These are phyloP conservation scores for Phasianus colchicus DNA, from an alignment of 2,113 vertebrate genomes.

Conservation along the genomic window DNA sequence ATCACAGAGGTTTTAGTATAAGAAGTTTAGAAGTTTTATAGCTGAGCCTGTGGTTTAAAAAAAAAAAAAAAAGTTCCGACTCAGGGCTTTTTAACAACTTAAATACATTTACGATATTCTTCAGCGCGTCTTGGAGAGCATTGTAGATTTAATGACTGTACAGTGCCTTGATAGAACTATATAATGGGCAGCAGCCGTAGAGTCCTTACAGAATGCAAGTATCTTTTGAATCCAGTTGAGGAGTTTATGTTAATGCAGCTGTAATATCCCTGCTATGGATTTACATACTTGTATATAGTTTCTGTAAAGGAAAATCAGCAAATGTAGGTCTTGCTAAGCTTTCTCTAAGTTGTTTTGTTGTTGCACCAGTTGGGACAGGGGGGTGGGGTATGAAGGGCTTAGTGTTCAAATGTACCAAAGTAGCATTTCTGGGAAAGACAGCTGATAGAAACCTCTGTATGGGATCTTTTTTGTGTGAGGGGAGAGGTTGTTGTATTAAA, in stretches of 20 bases:
- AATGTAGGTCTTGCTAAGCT: conserved; percentile 34
- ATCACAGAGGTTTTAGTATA: conserved; percentile 16
- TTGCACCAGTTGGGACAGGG: background rate
- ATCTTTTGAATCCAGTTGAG: background rate
- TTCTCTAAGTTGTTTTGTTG: conserved; percentile 37
- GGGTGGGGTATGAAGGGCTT: background rate
- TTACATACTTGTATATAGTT: conserved; percentile 30
- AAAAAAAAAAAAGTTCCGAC: conserved; percentile 69
- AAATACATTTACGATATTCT: conserved; percentile 40
- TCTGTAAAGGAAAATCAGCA: conserved; percentile 56
- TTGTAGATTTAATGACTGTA: conserved; percentile 51
- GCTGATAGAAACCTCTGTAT: background rate
- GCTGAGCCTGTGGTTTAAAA: conserved; percentile 63
- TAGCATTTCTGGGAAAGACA: conserved; percentile 19
- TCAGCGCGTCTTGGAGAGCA: conserved; percentile 57
- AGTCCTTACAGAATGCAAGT: conserved; percentile 18
- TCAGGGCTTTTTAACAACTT: conserved; percentile 79
- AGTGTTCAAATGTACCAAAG: conserved; percentile 1
- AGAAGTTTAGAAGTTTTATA: conserved; percentile 1
- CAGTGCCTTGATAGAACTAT: conserved; percentile 77
- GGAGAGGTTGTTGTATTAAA: conserved; percentile 7
- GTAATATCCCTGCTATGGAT: background rate
- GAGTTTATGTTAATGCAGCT: background rate
- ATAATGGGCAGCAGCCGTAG: conserved; percentile 62
- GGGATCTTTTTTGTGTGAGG: background rate